phyloP scores from a whole-genome alignment of 2,113 vertebrate genomes.

The Pongo pygmaeus region DNA sequence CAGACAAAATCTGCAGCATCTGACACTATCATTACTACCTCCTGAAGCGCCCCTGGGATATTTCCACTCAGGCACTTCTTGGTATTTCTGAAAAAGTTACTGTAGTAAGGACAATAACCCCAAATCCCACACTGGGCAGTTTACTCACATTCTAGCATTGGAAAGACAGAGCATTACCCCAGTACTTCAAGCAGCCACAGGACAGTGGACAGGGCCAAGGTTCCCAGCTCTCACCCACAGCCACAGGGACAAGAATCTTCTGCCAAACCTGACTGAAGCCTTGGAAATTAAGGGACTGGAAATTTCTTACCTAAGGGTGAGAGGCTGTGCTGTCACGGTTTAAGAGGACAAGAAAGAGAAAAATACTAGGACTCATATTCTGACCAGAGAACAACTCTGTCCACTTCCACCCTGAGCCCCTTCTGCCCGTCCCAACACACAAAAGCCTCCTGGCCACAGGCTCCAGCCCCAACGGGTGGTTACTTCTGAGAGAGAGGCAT shows the following conservation, averaged over 20 bases:
- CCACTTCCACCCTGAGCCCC: background rate
- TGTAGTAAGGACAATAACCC: background rate
- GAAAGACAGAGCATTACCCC: too few species aligned
- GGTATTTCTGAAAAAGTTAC: background rate
- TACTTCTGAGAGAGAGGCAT: too few species aligned
- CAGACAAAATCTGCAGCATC: background rate
- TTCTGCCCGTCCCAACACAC: background rate
- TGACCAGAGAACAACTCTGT: background rate
- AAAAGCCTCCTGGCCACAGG: background rate
- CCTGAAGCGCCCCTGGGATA: background rate
- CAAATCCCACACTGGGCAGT: background rate
- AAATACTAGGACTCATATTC: background rate
- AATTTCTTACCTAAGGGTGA: background rate
- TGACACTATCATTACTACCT: background rate
- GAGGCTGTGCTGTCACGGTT: background rate
- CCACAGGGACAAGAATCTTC: background rate
- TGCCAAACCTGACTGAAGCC: too few species aligned
- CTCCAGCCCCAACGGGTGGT: too few species aligned
- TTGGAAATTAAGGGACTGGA: too few species aligned
- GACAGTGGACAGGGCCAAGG: fast-evolving
- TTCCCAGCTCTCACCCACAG: background rate
- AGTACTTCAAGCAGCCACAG: background rate
- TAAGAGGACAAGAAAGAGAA: background rate
- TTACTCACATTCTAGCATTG: background rate
- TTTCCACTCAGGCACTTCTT: background rate